phyloP scores from a whole-genome alignment of 1,140 invertebrate species.

The Nylanderia fulva region DNA sequence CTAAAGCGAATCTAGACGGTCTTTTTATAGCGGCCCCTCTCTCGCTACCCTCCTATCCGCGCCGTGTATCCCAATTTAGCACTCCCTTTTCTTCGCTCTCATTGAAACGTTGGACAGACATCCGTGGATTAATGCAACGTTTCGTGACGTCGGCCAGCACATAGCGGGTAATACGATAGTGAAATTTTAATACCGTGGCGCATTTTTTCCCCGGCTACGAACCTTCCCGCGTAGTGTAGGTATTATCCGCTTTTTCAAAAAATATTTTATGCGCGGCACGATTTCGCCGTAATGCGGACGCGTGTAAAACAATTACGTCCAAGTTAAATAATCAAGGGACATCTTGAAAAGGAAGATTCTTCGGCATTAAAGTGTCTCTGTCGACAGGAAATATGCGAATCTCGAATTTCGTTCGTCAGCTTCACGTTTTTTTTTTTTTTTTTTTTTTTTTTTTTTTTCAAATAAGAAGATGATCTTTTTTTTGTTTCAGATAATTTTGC shows the following conservation, averaged over 20 bases:
- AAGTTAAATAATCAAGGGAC: conserved; percentile 56
- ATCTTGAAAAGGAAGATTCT: conserved; percentile 25
- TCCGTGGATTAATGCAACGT: conserved; percentile 66
- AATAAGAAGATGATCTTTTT: not conserved
- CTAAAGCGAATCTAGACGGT: conserved; percentile 61
- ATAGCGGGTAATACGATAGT: conserved; percentile 63
- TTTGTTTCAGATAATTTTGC: not conserved
- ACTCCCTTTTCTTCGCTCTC: conserved; percentile 62
- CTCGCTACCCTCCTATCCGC: conserved; percentile 1
- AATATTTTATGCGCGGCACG: conserved; percentile 61
- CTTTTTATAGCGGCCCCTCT: conserved; percentile 56
- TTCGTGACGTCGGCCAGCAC: conserved; percentile 55
- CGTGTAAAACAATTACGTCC: conserved; percentile 55
- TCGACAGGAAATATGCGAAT: not conserved
- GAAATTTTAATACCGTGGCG: conserved; percentile 62
- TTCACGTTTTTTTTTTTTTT: not conserved
- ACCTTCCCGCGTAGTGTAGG: conserved; percentile 37
- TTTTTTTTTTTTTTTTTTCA: no score
- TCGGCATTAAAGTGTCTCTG: not conserved
- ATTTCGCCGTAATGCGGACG: conserved; percentile 46
- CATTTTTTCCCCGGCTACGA: conserved; percentile 51
- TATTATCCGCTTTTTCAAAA: conserved; percentile 62
- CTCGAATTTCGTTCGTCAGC: not conserved
- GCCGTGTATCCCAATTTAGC: conserved; percentile 64
- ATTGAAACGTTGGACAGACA: conserved; percentile 68